These are phyloP conservation scores for Drosophila asahinai DNA, from an alignment of 1,140 invertebrate species.

Conservation along the genomic window DNA sequence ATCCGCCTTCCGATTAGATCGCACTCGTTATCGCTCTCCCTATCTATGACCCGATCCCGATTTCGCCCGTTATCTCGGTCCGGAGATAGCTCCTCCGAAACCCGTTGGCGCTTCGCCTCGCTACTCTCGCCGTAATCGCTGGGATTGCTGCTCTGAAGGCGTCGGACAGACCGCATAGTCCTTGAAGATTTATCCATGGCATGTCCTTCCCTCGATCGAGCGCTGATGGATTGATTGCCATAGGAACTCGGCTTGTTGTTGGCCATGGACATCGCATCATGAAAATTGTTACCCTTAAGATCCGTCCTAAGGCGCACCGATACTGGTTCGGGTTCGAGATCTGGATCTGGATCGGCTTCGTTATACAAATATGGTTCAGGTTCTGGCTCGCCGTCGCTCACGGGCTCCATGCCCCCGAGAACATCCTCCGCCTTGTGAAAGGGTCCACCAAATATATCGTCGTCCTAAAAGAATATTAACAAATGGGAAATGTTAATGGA, in stretches of 20 bases:
- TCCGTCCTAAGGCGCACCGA: not conserved
- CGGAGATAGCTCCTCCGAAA: not conserved
- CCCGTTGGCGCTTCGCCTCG: not conserved
- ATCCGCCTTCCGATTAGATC: slow-evolving; percentile 67
- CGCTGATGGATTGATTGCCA: not conserved
- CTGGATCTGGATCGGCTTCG: slow-evolving; percentile 2
- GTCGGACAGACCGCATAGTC: not conserved
- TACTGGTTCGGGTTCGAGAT: slow-evolving; percentile 10
- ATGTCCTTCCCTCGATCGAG: not conserved
- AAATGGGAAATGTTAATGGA: not conserved
- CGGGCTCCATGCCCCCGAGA: slow-evolving; percentile 7
- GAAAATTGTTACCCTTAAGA: slow-evolving; percentile 2
- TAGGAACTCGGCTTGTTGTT: not conserved
- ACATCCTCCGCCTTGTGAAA: slow-evolving; percentile 57
- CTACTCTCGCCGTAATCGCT: slow-evolving; percentile 6
- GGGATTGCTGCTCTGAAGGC: slow-evolving; percentile 6
- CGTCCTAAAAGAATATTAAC: slow-evolving; percentile 35
- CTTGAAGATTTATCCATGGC: not conserved
- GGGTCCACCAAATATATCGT: slow-evolving; percentile 53
- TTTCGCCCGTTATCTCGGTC: not conserved
- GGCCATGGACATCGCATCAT: not conserved
- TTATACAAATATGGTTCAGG: slow-evolving; percentile 6
- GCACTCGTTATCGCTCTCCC: slow-evolving; percentile 56
- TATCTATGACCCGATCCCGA: not conserved
- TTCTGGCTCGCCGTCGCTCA: slow-evolving; percentile 26